Evolutionary conservation across 2,797 vertebrate species (phyloP).

Genomic region (Dendrocincla tyrannina): DNA sequence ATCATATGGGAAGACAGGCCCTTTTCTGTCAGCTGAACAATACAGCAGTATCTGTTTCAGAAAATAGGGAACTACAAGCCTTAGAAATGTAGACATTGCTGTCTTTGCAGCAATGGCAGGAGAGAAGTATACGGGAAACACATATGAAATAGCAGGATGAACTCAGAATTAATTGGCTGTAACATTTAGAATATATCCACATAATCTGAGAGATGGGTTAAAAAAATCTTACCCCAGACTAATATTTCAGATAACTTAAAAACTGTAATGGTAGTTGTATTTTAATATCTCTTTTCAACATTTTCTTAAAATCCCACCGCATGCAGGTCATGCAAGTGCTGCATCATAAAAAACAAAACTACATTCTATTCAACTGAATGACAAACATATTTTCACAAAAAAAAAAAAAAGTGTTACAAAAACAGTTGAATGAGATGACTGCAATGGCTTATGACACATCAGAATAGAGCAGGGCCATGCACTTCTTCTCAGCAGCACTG

Average conservation of each 20-base stretch:
- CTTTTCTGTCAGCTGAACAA: slow-evolving; percentile 31
- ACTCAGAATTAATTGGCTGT: background rate
- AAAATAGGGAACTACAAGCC: background rate
- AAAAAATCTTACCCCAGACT: background rate
- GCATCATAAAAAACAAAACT: background rate
- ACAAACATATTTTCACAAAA: background rate
- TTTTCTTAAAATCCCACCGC: background rate
- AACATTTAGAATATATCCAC: background rate
- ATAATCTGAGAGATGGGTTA: background rate
- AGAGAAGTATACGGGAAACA: background rate
- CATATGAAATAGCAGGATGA: background rate
- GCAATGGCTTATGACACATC: background rate
- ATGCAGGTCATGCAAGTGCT: background rate
- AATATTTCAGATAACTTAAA: background rate
- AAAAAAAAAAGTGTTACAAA: background rate
- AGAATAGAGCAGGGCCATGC: background rate
- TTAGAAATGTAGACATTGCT: background rate
- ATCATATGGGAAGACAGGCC: background rate
- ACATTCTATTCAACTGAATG: background rate
- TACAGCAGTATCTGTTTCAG: background rate
- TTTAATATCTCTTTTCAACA: background rate
- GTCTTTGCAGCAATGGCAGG: background rate
- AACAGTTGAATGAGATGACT: background rate
- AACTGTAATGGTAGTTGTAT: background rate
- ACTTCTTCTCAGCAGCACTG: background rate